Evolutionary conservation across 2,888 invertebrate genomes (phyloP).

Genomic region (Cinara cedri): DNA sequence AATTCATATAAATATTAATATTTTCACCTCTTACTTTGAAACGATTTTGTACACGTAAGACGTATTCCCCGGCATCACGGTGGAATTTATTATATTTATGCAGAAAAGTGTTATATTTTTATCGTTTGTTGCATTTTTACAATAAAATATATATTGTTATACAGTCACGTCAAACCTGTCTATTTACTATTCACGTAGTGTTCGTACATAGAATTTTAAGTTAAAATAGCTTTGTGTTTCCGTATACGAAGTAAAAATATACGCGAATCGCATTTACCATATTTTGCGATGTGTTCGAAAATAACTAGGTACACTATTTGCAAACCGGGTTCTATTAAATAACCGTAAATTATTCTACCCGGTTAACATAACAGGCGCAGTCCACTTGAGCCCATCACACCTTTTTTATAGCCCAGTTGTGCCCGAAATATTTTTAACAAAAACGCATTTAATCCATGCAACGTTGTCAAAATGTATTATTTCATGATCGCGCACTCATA

Average conservation of each 20-base stretch:
- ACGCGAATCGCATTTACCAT: neutral
- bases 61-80: no score
- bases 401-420: no score
- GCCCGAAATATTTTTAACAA: no score
- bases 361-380: no score
- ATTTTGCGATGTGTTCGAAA: no score
- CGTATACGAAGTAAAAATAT: neutral
- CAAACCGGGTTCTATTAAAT: no score
- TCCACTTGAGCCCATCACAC: no score
- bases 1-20: neutral
- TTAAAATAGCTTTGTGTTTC: neutral
- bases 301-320: no score
- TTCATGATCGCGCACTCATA: no score
- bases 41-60: conserved; percentile 1
- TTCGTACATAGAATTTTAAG: neutral
- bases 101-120: conserved; percentile 4
- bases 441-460: no score
- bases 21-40: neutral
- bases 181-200: neutral
- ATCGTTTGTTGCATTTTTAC: neutral
- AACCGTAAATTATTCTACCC: no score
- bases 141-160: neutral
- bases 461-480: no score
- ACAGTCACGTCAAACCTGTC: neutral
- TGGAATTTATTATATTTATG: neutral